Evolutionary conservation across 1,140 invertebrate species (phyloP).

Genomic region (Himalopsyche phryganea): DNA sequence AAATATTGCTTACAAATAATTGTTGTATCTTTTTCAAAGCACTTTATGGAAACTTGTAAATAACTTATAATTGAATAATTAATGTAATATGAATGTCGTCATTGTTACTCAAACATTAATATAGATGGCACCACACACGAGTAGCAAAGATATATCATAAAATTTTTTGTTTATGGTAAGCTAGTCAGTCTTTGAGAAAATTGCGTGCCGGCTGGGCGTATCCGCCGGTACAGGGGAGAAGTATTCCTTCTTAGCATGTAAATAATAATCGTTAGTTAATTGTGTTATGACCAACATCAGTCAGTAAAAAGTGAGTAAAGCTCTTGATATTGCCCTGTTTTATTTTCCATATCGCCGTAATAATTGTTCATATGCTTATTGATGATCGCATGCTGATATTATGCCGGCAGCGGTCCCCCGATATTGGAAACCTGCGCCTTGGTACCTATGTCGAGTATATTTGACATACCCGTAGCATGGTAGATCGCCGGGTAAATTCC

Average conservation of each 20-base stretch:
- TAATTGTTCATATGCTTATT: too few relatives aligned
- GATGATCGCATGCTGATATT: background rate
- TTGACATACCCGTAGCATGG: constrained; percentile 9
- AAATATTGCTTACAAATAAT: too few relatives aligned
- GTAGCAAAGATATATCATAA: too few relatives aligned
- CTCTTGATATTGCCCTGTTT: background rate
- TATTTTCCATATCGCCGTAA: background rate
- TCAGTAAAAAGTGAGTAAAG: constrained; percentile 1
- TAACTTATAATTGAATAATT: too few relatives aligned
- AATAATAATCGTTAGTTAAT: background rate
- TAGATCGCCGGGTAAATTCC: constrained; percentile 14
- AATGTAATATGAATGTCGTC: too few relatives aligned
- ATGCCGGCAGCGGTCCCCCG: background rate
- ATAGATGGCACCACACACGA: too few relatives aligned
- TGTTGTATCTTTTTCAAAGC: too few relatives aligned
- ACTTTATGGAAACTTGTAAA: too few relatives aligned
- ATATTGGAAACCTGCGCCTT: background rate
- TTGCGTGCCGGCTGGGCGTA: background rate
- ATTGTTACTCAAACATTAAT: too few relatives aligned
- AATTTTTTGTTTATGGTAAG: too few relatives aligned
- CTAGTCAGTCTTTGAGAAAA: background rate
- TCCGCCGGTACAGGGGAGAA: constrained; percentile 4
- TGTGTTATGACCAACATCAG: constrained; percentile 1
- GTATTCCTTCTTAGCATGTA: background rate
- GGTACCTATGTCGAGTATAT: constrained; percentile 5